Evolutionary conservation across 2,888 invertebrate genomes (phyloP), one percentile per base, ranked within the genome.

Genomic region (Mimas tiliae): DNA sequence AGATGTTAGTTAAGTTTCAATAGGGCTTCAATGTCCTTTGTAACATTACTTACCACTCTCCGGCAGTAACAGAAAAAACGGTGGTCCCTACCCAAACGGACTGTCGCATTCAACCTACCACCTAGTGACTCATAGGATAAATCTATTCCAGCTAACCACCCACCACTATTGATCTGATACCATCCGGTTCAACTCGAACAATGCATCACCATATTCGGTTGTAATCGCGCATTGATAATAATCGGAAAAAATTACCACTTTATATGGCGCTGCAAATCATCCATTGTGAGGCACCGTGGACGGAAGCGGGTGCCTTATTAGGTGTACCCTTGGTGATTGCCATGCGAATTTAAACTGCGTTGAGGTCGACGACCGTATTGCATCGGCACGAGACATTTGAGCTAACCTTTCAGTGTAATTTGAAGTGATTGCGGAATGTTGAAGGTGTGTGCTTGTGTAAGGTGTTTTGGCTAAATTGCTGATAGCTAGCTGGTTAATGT

Each of bases 241-340:
- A 62, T 65, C 65, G 62, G 51, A 50, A 64, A 52, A 66, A 66
- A 66, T 53, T 50, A n/a, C 66, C 53, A 34, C 63, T 48, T 19
- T 63, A 47, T 63, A 66, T 63, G 66, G 66, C 45, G 63, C 73
- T 73, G 83, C 84, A 71, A 85, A 86, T 81, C 76, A 78, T 76
- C 81, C 78, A 85, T 88, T 89, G 88, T 86, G 73, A 72, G 69
- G 73, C 70, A 84, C 86, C 89, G 88, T 69, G 72, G 70, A 84
- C 86, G 89, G 88, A 89, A 83, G 83, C 80, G 64, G 64, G 45
- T 19, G 65, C 89, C 89, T 75, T 89, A 84, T 86, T 84, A 73
- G 85, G 82, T 69, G 71, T 58, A 16, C 50, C 53, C 52, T 58
- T 64, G 64, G 48, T 51, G 65, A 65, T 55, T 47, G 65, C 65